Percentiles rank a stretch among this genome's conserved stretches.
Evolutionary conservation across 2,888 invertebrate species (phyloP).

Genomic region (Agapostemon virescens): DNA sequence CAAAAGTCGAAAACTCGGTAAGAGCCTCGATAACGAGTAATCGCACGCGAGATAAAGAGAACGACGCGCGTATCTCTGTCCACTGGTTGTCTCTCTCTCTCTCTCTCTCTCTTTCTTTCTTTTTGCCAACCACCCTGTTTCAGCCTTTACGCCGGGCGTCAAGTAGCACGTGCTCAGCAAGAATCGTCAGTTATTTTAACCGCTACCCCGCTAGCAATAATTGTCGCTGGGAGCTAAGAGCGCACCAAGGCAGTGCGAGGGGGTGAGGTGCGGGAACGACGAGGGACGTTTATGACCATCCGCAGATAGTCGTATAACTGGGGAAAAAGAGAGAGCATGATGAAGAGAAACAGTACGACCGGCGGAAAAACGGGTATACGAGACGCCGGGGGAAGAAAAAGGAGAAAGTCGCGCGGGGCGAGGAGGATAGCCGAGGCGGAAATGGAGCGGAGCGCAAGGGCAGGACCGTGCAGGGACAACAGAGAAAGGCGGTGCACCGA

Average conservation of each 20-base stretch:
- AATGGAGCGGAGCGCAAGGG: background rate
- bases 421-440: background rate
- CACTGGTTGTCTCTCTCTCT: background rate
- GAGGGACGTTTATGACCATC: slow-evolving; percentile 52
- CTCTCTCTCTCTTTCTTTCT: background rate
- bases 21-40: slow-evolving; percentile 33
- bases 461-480: slow-evolving; percentile 6
- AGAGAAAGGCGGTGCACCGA: background rate
- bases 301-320: slow-evolving; percentile 55
- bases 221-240: slow-evolving; percentile 59
- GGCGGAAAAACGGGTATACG: background rate
- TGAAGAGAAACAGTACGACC: slow-evolving; percentile 18
- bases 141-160: slow-evolving; percentile 28
- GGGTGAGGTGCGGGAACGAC: slow-evolving; percentile 1
- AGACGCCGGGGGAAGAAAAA: background rate
- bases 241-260: background rate
- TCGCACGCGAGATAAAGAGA: slow-evolving; percentile 12
- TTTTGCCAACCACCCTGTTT: background rate
- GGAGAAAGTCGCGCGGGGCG: background rate
- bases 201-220: slow-evolving; percentile 53
- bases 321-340: slow-evolving; percentile 26
- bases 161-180: slow-evolving; percentile 56
- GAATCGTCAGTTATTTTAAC: slow-evolving; percentile 54
- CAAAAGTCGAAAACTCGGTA: slow-evolving; percentile 18
- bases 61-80: slow-evolving; percentile 2